Base-by-base conservation (phyloP, 2,113 vertebrate genomes). In the Pontoporia blainvillei region DNA sequence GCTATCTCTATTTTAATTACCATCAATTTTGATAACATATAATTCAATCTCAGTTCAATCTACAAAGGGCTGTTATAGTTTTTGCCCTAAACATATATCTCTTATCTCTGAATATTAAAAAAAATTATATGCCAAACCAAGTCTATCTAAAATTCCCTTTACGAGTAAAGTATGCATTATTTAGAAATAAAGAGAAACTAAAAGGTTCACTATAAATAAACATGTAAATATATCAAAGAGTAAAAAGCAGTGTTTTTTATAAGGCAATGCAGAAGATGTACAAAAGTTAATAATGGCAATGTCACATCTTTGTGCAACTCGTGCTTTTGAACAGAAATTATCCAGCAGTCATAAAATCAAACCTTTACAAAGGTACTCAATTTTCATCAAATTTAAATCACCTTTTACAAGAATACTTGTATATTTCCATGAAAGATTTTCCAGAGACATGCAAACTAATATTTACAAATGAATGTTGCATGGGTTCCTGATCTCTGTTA, bases 391-490 rank as follows among this genome's bases (percentile, higher is more conserved):
- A 46, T 46, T 46, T 46, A 46, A 46, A 46, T 98, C 96, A 97
- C 0, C 92, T 69, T 98, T 98, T 98, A 96, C 25, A 94, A 92
- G 97, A 96, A 91, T 91, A 82, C 39, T 96, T 98, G 49, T 96
- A 44, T 97, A 98, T 98, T 99, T 99, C 98, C 98, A 94, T 96
- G 94, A 98, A 99, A 97, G 98, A 98, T 98, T 98, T 99, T 98
- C 97, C 95, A 98, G 98, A 98, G 98, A 98, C 97, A 98, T 98
- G 99, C 98, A 99, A 98, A 98, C 96, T 99, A 99, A 99, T 98
- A 98, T 98, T 98, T 94, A 85, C 86, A 98, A 99, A 99, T 99
- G 99, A 99, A 99, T 99, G 98, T 98, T 98, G 98, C 98, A 98
- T 98, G 98, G 98, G 98, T 98, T 98, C 96, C 98, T 99, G 99